Conservation (phyloP, 2,113 vertebrate genomes). For the Zapus hudsonius region DNA sequence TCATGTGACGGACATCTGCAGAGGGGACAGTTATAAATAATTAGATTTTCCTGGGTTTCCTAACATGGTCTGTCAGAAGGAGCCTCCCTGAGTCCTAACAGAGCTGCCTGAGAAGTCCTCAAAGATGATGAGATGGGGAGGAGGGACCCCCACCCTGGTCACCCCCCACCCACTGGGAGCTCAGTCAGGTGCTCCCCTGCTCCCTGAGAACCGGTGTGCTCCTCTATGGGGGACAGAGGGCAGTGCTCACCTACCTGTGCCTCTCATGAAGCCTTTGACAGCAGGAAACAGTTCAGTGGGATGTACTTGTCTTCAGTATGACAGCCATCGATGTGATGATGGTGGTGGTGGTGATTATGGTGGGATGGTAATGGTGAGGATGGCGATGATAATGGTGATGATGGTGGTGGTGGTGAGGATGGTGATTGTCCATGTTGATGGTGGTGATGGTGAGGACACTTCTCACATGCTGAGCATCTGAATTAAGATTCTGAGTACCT, state of each 20-base stretch:
- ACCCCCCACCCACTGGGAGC: not conserved
- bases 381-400: not conserved
- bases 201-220: not conserved
- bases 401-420: not conserved
- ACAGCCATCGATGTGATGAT: not conserved
- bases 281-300: not conserved
- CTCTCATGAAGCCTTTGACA: not conserved
- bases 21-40: constrained; percentile 42
- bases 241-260: not conserved
- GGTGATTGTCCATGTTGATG: no score
- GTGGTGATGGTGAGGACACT: not conserved
- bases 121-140: not conserved
- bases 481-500: not conserved
- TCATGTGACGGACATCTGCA: not conserved
- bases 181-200: not conserved
- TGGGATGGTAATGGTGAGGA: not conserved
- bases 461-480: no score
- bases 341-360: not conserved
- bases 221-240: not conserved
- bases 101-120: not conserved
- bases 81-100: not conserved
- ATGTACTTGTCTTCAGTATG: not conserved
- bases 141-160: fast-evolving
- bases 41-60: not conserved
- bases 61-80: not conserved